Evolutionary conservation across 2,888 invertebrate species (phyloP), one percentile per base, ranked within the genome.

Genomic region (Andrena flavipes): DNA sequence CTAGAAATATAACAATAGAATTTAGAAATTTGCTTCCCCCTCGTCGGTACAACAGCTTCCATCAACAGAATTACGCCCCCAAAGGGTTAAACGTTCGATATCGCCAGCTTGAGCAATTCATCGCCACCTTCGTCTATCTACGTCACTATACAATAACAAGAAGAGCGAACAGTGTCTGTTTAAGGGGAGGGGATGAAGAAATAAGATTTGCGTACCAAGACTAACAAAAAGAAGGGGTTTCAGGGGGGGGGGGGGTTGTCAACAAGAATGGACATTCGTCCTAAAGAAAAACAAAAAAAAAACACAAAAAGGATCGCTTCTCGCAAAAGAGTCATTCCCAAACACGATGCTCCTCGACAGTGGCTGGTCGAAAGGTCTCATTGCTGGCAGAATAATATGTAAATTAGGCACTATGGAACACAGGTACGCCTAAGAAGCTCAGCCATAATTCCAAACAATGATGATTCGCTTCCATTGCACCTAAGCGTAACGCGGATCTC

Each of bases 61-160:
- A 23, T 56, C 35, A 54, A 29, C 35, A 42, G 33, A 69, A 29
- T 49, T 16, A 42, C 77, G 80, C 30, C 78, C 80, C 70, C 80
- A 77, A 80, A 80, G 80, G 80, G 80, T 80, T 80, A 82, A 83
- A 68, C 60, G 56, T 51, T 42, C 54, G 56, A 63, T 68, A 75
- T 26, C 56, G 51, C 73, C 72, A 79, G 84, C 83, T 78, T 69
- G 74, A 84, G 83, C 79, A 79, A 72, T 65, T 75, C 70, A 74
- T 79, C 84, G 79, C 76, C 84, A 79, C 73, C 82, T 23, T 84
- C 75, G 79, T 84, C 83, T 75, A 83, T 79, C 83, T 84, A 84
- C 75, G 72, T 72, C 69, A 69, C 78, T 64, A 82, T 71, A 76
- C 56, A 70, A 51, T 72, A 72, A 77, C 64, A 79, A 64, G 69